A percentile compares a stretch with the other conserved stretches of the same genome.
Conservation (phyloP, 1,140 invertebrate species). For the Drosophila subobscura region DNA sequence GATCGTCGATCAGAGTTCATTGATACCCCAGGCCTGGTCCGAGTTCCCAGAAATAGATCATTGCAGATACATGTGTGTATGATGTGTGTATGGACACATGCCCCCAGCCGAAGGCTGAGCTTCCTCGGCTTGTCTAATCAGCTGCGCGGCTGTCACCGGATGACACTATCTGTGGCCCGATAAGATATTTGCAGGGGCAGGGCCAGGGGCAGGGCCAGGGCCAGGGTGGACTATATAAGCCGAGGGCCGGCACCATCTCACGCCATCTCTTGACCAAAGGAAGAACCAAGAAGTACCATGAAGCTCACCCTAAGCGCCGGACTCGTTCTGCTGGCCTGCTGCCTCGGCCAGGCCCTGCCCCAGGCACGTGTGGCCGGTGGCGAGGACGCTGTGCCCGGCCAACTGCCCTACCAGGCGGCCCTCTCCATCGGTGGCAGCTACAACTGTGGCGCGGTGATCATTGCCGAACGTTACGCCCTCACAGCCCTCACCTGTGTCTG, state of each 20-base stretch:
- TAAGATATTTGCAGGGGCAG: conserved; percentile 18
- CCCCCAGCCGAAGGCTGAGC: background rate
- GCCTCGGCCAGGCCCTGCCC: conserved; percentile 10
- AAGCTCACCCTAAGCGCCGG: conserved; percentile 37
- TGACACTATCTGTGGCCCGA: conserved; percentile 33
- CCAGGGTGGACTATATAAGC: conserved; percentile 17
- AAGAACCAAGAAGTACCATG: conserved; percentile 23
- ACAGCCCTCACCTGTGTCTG: conserved; percentile 74
- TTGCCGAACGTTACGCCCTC: conserved; percentile 60
- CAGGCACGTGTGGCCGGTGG: conserved; percentile 64
- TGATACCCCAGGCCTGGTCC: conserved; percentile 23
- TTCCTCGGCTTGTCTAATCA: conserved; percentile 45
- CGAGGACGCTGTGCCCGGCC: conserved; percentile 62
- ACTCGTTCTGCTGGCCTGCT: conserved; percentile 27
- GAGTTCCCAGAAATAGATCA: conserved; percentile 22
- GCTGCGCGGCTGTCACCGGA: conserved; percentile 31
- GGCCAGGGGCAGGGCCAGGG: no score
- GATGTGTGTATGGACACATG: no score
- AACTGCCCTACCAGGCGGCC: conserved; percentile 71
- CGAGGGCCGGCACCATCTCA: background rate
- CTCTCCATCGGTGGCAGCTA: conserved; percentile 66
- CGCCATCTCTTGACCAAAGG: conserved; percentile 17
- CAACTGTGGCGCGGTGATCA: conserved; percentile 70
- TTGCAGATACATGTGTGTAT: background rate
- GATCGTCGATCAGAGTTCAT: conserved; percentile 31